Percentiles rank a stretch among this genome's conserved stretches.
Evolutionary conservation across 2,888 invertebrate genomes (phyloP).

Genomic region (Doris montereyensis): DNA sequence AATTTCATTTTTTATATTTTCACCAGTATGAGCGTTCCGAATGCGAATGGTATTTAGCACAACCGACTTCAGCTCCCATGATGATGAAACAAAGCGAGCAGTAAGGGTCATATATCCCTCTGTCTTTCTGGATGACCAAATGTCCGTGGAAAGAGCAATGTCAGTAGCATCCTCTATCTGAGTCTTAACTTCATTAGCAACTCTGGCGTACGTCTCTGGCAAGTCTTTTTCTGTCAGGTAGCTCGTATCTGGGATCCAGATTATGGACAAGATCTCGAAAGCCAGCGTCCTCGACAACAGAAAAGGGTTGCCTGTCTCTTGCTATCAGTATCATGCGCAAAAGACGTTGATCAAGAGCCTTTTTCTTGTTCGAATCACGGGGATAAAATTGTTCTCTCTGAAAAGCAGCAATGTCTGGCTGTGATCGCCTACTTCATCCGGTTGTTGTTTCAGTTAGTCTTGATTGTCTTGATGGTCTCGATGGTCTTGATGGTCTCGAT

Average conservation of each 20-base stretch:
- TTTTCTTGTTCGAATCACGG: neutral
- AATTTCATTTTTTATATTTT: neutral
- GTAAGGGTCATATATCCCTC: constrained; percentile 25
- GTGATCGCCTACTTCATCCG: neutral
- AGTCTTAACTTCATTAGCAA: no score
- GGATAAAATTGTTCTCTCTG: neutral
- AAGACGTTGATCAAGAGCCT: neutral
- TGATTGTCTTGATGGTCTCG: no score
- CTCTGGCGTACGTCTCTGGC: no score
- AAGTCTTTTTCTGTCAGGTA: neutral
- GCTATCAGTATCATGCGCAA: neutral
- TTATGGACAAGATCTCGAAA: neutral
- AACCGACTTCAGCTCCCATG: neutral
- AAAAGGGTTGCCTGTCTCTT: neutral
- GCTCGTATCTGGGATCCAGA: neutral
- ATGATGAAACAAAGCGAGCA: neutral
- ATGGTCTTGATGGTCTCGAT: no score
- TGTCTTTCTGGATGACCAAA: no score
- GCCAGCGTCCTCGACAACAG: neutral
- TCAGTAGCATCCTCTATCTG: no score
- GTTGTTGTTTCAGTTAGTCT: no score
- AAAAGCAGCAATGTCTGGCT: neutral
- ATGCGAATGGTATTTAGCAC: constrained; percentile 1
- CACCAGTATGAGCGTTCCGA: constrained; percentile 1
- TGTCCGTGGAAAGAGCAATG: no score